phyloP scores from a whole-genome alignment of 2,113 vertebrate species.

The Myrmophylax atrothorax region DNA sequence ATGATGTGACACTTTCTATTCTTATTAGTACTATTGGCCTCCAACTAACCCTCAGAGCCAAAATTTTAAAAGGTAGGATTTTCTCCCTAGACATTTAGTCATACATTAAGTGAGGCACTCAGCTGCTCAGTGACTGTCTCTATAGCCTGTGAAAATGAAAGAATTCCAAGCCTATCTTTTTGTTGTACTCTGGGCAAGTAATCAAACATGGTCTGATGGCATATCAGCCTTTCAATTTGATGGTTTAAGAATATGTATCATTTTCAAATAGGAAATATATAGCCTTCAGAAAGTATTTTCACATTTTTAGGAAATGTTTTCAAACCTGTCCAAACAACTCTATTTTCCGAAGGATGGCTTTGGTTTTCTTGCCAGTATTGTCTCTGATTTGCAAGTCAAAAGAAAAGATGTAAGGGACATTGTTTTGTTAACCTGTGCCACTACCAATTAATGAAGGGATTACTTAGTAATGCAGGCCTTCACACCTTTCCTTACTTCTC shows the following conservation, averaged over 20 bases:
- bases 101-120: neutral
- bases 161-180: conserved; percentile 35
- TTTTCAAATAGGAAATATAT: conserved; percentile 21
- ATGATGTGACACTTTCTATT: neutral
- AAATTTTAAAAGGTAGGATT: conserved; percentile 42
- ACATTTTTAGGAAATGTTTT: neutral
- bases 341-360: neutral
- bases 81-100: conserved; percentile 47
- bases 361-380: neutral
- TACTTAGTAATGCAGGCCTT: neutral
- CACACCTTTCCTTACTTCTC: neutral
- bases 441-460: neutral
- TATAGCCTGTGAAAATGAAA: conserved; percentile 8
- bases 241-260: neutral
- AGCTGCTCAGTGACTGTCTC: neutral
- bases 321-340: neutral
- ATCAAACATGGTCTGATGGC: neutral
- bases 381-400: neutral
- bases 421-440: neutral
- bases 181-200: neutral
- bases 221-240: neutral
- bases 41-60: neutral
- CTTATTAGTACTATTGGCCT: conserved; percentile 2
- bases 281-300: neutral
- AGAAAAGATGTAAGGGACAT: neutral